Percentiles rank a stretch among this genome's conserved stretches.
Evolutionary conservation across 2,113 vertebrate genomes (phyloP).

Genomic region (Platycercus adscitus): DNA sequence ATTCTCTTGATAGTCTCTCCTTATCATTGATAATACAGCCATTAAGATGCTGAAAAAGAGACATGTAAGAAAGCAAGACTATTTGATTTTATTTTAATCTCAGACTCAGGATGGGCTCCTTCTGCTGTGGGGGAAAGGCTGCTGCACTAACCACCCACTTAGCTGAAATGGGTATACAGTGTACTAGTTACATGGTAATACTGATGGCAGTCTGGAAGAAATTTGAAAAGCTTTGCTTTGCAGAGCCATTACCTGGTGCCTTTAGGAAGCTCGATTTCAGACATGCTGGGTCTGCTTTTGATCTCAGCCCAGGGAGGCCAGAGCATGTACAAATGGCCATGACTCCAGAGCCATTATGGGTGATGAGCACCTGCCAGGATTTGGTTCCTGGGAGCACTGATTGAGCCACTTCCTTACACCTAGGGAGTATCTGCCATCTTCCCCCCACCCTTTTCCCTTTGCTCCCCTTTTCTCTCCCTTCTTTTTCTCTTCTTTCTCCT

Average conservation of each 20-base stretch:
- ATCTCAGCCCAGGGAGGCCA: background rate
- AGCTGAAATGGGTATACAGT: background rate
- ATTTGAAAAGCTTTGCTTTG: background rate
- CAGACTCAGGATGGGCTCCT: background rate
- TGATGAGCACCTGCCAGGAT: background rate
- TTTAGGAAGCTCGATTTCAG: background rate
- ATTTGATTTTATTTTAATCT: background rate
- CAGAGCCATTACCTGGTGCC: background rate
- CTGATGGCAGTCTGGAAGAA: background rate
- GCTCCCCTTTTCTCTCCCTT: background rate
- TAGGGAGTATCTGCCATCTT: background rate
- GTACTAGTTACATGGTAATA: fast-evolving
- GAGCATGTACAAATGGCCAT: background rate
- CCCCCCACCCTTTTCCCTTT: too few species aligned
- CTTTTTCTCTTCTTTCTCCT: fast-evolving
- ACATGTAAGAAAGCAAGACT: background rate
- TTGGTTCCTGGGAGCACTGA: background rate
- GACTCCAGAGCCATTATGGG: fast-evolving
- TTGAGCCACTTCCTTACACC: background rate
- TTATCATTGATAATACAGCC: too few species aligned
- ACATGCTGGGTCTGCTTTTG: background rate
- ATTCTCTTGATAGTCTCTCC: background rate
- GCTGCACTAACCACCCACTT: background rate
- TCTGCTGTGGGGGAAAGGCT: background rate
- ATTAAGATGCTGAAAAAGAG: background rate